Evolutionary conservation across 2,113 vertebrate species (phyloP), one percentile per base, ranked within the genome.

Genomic region (Electrona antarctica): DNA sequence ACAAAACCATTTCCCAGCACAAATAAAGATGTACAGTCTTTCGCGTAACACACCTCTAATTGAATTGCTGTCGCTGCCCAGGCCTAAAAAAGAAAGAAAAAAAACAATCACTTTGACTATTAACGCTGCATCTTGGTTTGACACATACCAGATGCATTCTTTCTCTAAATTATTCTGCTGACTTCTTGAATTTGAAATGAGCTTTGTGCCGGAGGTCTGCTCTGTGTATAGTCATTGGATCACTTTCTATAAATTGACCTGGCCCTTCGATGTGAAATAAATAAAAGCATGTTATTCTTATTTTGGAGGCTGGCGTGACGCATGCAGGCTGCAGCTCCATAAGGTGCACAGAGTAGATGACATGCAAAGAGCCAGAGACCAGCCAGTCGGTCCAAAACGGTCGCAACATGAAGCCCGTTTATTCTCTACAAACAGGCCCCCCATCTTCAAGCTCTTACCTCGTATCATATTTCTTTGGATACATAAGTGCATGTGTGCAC

Each of bases 171-270:
- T 47, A 79, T 79, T 79, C 66, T 60, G 84, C 87, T 80, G 81
- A 87, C 86, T 85, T 83, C 28, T 79, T 85, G 70, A 58, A 83
- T 86, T 76, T 75, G 7, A 83, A 88, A 83, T 74, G 74, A 81
- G 79, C 63, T 76, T 76, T 74, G 73, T 68, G 70, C 55, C 58
- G 57, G 68, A 76, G 72, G 76, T 81, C 63, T 52, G 69, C 60
- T 85, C 82, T 88, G 88, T 65, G 60, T 81, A 80, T 66, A 79
- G 83, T 87, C 78, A 87, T 71, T 10, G 5, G 33, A 57, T 74
- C 75, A 50, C 73, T 79, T 64, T 61, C 54, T 80, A 74, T 74
- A 77, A 84, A 87, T 73, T 21, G 56, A 12, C 67, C 62, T 51
- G 71, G 12, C 69, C 69, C 64, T 9, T 54, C 60, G 13, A 84